These are phyloP conservation scores for Tetranychus cinnabarinus DNA, from an alignment of 1,140 invertebrate species.

Conservation along the genomic window DNA sequence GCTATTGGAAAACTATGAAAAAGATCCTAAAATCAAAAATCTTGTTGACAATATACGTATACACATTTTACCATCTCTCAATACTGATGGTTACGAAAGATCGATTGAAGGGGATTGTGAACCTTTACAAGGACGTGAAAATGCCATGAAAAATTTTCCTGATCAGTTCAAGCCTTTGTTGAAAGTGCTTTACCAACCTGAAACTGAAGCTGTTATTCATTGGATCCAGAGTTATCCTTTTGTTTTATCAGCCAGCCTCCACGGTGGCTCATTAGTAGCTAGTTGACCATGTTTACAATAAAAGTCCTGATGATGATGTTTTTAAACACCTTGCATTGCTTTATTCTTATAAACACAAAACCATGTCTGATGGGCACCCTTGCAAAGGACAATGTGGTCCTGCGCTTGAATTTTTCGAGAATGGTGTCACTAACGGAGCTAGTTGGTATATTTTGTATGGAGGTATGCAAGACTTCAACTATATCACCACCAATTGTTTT, in stretches of 20 bases:
- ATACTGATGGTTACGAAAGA: conserved; percentile 26
- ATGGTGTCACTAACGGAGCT: conserved; percentile 75
- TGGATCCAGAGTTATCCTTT: conserved; percentile 25
- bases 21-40: conserved; percentile 14
- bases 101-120: conserved; percentile 22
- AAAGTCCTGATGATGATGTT: conserved; percentile 18
- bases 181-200: conserved; percentile 17
- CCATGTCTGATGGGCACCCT: conserved; percentile 18
- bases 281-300: conserved; percentile 27
- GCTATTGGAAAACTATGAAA: conserved; percentile 12
- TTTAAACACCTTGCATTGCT: conserved; percentile 16
- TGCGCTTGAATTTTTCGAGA: conserved; percentile 40
- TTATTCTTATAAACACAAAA: conserved; percentile 20
- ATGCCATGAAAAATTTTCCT: conserved; percentile 23
- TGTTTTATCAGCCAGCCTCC: conserved; percentile 28
- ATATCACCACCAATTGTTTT: conserved; percentile 91
- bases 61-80: conserved; percentile 30
- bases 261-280: conserved; percentile 30
- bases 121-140: conserved; percentile 7
- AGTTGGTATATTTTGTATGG: conserved; percentile 42
- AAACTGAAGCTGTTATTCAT: conserved; percentile 22
- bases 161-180: conserved; percentile 18
- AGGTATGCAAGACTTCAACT: conserved; percentile 73
- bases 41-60: conserved; percentile 27
- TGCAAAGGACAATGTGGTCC: conserved; percentile 14